Conservation (phyloP, 1,140 invertebrate species). For the Bradynema listronoti region DNA sequence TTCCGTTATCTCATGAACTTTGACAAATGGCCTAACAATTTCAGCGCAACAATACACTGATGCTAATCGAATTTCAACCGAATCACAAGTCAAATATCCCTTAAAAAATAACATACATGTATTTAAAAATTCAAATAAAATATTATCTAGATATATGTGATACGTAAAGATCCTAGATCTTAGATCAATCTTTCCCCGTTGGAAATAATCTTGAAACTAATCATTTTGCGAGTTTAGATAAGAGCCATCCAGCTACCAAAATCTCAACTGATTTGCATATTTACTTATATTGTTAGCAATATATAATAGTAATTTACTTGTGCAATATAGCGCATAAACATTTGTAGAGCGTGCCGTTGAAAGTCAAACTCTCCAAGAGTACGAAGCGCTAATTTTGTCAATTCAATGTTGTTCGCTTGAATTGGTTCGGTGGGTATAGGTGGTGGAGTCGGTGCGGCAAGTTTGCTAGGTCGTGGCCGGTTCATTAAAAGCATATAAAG, state of each 20-base stretch:
- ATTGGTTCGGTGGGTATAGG: constrained; percentile 44
- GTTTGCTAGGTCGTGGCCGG: constrained; percentile 32
- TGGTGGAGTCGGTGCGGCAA: constrained; percentile 41
- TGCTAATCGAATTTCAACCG: constrained; percentile 82
- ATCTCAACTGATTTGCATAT: too few species aligned
- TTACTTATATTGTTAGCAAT: too few species aligned
- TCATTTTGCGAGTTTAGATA: too few species aligned
- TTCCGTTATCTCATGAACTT: constrained; percentile 59
- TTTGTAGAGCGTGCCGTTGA: constrained; percentile 65
- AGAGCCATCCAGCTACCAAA: too few species aligned
- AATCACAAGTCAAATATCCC: constrained; percentile 84
- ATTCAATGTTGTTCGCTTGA: constrained; percentile 69
- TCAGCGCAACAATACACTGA: constrained; percentile 86
- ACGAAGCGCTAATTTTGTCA: constrained; percentile 80
- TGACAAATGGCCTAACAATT: constrained; percentile 73
- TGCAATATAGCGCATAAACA: constrained; percentile 53
- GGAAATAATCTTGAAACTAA: too few species aligned
- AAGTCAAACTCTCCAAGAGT: constrained; percentile 94
- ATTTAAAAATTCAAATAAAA: constrained; percentile 3
- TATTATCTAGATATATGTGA: too few species aligned
- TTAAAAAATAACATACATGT: constrained; percentile 36
- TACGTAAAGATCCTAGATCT: too few species aligned
- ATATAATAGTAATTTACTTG: constrained; percentile 30
- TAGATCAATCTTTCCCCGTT: too few species aligned
- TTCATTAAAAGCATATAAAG: constrained; percentile 40